These are phyloP conservation scores for Crotalus tigris DNA, from an alignment of 2,113 vertebrate species.

Conservation along the genomic window DNA sequence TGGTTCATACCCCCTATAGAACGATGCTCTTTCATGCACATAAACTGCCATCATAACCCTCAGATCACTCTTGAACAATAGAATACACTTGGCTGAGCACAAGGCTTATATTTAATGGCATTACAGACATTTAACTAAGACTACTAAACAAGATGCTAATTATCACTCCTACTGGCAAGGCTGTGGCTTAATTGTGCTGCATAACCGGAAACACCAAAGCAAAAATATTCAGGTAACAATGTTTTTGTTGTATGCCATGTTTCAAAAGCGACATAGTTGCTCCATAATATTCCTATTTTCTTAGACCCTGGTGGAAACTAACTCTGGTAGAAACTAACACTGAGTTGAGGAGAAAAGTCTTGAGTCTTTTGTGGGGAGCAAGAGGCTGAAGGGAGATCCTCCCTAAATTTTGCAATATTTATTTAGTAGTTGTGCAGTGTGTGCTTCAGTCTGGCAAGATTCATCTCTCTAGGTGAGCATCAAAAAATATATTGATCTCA, in stretches of 20 bases:
- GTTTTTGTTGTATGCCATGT: not conserved
- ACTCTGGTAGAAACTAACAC: not conserved
- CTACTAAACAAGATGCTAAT: conserved; percentile 50
- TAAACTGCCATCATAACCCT: not conserved
- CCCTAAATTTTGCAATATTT: not conserved
- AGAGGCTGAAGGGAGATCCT: not conserved
- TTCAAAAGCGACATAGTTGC: not conserved
- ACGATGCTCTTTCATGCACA: not conserved
- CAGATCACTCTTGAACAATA: conserved; percentile 38
- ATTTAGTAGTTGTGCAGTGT: not conserved
- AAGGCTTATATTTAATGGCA: conserved; percentile 33
- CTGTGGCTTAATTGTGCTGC: conserved; percentile 49
- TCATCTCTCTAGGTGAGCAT: not conserved
- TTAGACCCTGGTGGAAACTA: not conserved
- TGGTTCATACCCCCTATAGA: not conserved
- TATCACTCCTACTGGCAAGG: conserved; percentile 42
- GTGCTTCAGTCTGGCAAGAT: not conserved
- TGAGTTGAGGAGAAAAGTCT: not conserved
- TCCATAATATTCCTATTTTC: not conserved
- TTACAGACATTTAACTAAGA: accelerated
- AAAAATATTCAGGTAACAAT: not conserved
- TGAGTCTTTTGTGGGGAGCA: not conserved
- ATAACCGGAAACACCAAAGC: conserved; percentile 37
- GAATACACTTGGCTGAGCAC: conserved; percentile 39
- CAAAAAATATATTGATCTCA: not conserved